These are phyloP conservation scores for Chelon labrosus DNA, from an alignment of 2,797 vertebrate species.

Conservation along the genomic window DNA sequence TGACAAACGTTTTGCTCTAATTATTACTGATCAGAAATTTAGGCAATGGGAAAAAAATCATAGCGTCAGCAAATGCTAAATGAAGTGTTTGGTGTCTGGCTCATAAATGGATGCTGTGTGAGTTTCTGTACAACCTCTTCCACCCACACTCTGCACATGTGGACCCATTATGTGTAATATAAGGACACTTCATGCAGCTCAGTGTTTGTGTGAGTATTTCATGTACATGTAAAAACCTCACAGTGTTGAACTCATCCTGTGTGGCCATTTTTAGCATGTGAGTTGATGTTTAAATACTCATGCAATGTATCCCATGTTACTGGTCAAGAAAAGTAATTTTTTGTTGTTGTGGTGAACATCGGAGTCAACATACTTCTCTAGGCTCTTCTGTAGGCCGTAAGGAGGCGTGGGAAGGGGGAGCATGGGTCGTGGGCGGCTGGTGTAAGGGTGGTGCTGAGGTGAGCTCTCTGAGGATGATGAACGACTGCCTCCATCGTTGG, in stretches of 20 bases:
- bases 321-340: no score
- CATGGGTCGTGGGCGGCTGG: conserved; percentile 89
- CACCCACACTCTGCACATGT: not conserved
- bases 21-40: no score
- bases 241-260: not conserved
- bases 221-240: not conserved
- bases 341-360: no score
- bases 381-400: conserved; percentile 89
- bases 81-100: not conserved
- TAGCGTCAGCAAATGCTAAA: not conserved
- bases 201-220: not conserved
- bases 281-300: not conserved
- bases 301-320: no score
- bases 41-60: no score
- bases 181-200: conserved; percentile 9
- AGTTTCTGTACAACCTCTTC: conserved; percentile 10
- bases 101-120: conserved; percentile 13
- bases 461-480: conserved; percentile 91
- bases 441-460: conserved; percentile 89
- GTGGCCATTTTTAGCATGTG: not conserved
- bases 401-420: conserved; percentile 89
- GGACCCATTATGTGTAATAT: conserved; percentile 5
- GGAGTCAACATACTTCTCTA: conserved; percentile 88
- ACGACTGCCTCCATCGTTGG: conserved; percentile 92
- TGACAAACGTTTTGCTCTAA: no score